Percentiles rank a stretch among this genome's conserved stretches.
phyloP scores from a whole-genome alignment of 2,797 vertebrate genomes.

The Falco peregrinus region DNA sequence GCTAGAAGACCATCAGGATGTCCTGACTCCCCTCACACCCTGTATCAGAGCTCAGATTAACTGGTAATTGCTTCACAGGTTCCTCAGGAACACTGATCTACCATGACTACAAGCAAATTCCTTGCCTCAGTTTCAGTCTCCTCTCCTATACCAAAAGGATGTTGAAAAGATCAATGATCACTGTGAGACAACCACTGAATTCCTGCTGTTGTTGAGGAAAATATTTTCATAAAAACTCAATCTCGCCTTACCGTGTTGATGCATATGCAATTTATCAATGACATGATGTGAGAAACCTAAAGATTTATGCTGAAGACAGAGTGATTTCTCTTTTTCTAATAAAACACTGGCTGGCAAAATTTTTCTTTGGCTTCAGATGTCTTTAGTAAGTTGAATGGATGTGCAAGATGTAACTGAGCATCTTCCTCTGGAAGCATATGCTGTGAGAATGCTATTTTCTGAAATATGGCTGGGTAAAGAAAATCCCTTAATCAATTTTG shows the following conservation, averaged over 20 bases:
- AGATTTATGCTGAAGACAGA: not conserved
- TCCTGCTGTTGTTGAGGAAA: not conserved
- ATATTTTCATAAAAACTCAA: not conserved
- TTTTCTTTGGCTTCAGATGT: not conserved
- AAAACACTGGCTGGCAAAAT: not conserved
- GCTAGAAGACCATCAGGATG: not conserved
- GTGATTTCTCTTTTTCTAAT: not conserved
- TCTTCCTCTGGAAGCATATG: not conserved
- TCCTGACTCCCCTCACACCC: not conserved
- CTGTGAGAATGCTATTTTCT: not conserved
- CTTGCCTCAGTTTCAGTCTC: not conserved
- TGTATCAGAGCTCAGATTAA: not conserved
- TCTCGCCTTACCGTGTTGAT: not conserved
- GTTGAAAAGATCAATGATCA: not conserved
- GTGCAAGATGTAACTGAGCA: not conserved
- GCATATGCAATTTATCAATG: not conserved
- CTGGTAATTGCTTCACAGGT: not conserved
- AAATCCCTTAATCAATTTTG: constrained; percentile 1
- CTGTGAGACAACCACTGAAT: not conserved
- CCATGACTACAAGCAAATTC: not conserved
- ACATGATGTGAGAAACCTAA: not conserved
- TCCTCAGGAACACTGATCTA: not conserved
- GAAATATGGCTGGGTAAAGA: not conserved
- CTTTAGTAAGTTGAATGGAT: not conserved
- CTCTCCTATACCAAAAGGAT: not conserved